Evolutionary conservation across 2,797 vertebrate species (phyloP).

Genomic region (Enteromius radiatus): DNA sequence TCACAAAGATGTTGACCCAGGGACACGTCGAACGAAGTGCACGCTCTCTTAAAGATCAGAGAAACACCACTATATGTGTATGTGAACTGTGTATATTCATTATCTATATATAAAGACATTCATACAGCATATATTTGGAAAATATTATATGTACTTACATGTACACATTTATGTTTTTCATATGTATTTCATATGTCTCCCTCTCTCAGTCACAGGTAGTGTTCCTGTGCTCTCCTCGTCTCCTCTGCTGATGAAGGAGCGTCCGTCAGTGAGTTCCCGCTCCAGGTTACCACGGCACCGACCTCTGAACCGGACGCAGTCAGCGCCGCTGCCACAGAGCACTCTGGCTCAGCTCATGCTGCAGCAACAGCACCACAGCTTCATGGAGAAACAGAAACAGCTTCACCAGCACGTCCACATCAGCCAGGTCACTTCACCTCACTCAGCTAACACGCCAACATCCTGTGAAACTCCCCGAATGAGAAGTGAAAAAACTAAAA

Average conservation of each 20-base stretch:
- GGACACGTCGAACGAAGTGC: no score
- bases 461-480: neutral
- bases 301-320: constrained; percentile 95
- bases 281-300: constrained; percentile 94
- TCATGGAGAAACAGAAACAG: constrained; percentile 97
- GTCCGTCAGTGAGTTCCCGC: constrained; percentile 81
- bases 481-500: neutral
- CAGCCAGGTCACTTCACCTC: constrained; percentile 85
- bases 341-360: constrained; percentile 96
- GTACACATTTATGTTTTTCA: no score
- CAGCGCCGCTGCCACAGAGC: constrained; percentile 95
- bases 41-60: neutral
- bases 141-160: no score
- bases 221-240: constrained; percentile 89
- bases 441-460: neutral
- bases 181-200: neutral
- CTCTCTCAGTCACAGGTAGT: constrained; percentile 75
- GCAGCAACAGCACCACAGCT: constrained; percentile 98
- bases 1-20: no score
- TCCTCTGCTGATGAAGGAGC: constrained; percentile 90
- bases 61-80: no score
- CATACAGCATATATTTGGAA: no score
- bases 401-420: constrained; percentile 97
- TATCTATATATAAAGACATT: no score
- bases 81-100: no score